Evolutionary conservation across 2,113 vertebrate species (phyloP).

Genomic region (Galeopterus variegatus): DNA sequence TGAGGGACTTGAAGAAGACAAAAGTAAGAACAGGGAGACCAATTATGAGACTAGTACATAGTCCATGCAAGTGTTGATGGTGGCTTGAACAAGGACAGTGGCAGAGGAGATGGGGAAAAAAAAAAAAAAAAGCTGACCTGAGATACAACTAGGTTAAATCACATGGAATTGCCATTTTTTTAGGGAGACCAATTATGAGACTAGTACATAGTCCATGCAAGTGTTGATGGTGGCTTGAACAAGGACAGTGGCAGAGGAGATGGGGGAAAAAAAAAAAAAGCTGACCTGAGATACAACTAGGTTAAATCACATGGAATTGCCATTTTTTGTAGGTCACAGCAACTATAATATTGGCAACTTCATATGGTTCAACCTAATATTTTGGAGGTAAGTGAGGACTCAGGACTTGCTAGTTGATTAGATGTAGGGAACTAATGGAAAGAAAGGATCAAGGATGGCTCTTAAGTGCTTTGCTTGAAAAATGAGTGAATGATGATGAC

Average conservation of each 20-base stretch:
- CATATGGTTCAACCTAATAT: not conserved
- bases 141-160: not conserved
- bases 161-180: not conserved
- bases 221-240: not conserved
- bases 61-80: not conserved
- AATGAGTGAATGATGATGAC: accelerated
- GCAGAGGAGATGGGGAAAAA: not conserved
- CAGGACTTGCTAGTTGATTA: not conserved
- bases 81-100: not conserved
- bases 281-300: not conserved
- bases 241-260: not conserved
- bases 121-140: not conserved
- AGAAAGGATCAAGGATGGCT: not conserved
- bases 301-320: not conserved
- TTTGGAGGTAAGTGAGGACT: not conserved
- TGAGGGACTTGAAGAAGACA: not conserved
- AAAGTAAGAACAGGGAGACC: not conserved
- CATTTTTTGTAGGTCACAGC: not conserved
- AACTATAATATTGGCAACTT: not conserved
- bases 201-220: accelerated
- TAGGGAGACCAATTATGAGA: not conserved
- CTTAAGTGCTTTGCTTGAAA: not conserved
- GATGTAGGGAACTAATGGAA: not conserved
- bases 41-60: accelerated
- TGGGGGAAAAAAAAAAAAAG: not conserved